Percentiles rank a stretch among this genome's conserved stretches.
Conservation (phyloP, 2,797 vertebrate species). For the Sebastes iracundus region DNA sequence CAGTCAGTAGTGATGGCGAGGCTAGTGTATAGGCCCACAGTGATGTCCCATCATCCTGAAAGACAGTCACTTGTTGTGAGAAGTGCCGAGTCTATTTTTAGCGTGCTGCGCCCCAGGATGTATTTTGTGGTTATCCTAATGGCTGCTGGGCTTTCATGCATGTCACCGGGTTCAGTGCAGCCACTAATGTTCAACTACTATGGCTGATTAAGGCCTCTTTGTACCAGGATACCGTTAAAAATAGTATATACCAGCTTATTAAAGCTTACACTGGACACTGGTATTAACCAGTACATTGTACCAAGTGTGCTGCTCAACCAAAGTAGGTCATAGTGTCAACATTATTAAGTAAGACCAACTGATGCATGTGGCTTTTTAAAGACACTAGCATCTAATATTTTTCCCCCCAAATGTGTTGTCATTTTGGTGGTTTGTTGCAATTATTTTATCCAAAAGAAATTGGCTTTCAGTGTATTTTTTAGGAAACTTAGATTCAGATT, state of each 20-base stretch:
- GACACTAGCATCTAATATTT: not conserved
- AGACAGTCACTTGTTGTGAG: constrained; percentile 47
- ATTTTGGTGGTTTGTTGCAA: too few species aligned
- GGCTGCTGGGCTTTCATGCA: constrained; percentile 58
- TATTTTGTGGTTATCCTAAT: constrained; percentile 57
- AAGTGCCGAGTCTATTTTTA: constrained; percentile 66
- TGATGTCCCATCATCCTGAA: constrained; percentile 27
- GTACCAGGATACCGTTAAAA: not conserved
- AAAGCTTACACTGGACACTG: not conserved
- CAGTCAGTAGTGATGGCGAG: not conserved
- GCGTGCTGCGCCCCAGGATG: constrained; percentile 18
- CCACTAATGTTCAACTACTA: constrained; percentile 24
- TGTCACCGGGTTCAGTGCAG: constrained; percentile 38
- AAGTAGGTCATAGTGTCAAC: not conserved
- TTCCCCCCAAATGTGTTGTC: not conserved
- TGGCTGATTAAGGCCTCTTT: constrained; percentile 16
- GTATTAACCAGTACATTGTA: not conserved
- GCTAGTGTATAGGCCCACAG: not conserved
- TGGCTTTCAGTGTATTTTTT: too few species aligned
- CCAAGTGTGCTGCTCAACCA: not conserved
- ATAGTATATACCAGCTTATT: not conserved
- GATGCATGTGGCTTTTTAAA: not conserved
- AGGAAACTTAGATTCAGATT: too few species aligned
- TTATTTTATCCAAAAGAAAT: too few species aligned
- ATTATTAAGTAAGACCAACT: not conserved